phyloP scores from a whole-genome alignment of 1,140 invertebrate species.

The Onthophagus taurus region DNA sequence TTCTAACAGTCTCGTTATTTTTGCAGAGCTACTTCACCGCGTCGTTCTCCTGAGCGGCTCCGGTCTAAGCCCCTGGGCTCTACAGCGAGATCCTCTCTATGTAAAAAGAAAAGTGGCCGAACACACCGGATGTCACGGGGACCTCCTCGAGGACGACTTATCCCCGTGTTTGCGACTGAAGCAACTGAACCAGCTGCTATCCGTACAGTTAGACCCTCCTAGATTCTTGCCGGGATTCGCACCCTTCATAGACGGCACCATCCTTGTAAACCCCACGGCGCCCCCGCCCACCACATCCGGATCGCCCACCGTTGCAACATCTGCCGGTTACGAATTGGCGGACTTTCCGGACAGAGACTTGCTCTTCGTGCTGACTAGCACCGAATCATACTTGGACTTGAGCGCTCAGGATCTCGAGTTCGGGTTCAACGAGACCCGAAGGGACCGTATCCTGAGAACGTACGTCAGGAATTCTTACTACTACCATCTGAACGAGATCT shows the following conservation, averaged over 20 bases:
- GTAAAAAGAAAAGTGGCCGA: slow-evolving; percentile 72
- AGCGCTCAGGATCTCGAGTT: slow-evolving; percentile 70
- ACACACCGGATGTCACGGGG: slow-evolving; percentile 66
- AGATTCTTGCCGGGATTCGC: slow-evolving; percentile 79
- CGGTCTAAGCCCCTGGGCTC: slow-evolving; percentile 88
- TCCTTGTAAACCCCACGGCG: slow-evolving; percentile 50
- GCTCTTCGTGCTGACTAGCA: slow-evolving; percentile 60
- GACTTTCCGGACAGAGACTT: slow-evolving; percentile 74
- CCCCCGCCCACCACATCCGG: slow-evolving; percentile 22
- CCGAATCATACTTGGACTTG: slow-evolving; percentile 66
- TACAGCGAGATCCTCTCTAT: slow-evolving; percentile 75
- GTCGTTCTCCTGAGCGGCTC: slow-evolving; percentile 90
- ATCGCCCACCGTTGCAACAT: slow-evolving; percentile 40
- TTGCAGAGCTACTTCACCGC: slow-evolving; percentile 79
- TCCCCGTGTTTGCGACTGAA: slow-evolving; percentile 73
- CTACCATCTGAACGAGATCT: slow-evolving; percentile 84
- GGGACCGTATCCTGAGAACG: slow-evolving; percentile 75
- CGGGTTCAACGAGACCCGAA: slow-evolving; percentile 73
- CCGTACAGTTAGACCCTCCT: slow-evolving; percentile 61
- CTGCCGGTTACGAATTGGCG: slow-evolving; percentile 65
- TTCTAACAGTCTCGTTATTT: no score
- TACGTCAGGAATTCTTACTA: slow-evolving; percentile 82
- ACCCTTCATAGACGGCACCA: slow-evolving; percentile 79
- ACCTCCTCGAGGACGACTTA: slow-evolving; percentile 66
- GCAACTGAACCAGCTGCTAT: slow-evolving; percentile 59